A percentile compares a stretch with the other conserved stretches of the same genome.
These are phyloP conservation scores for Luscinia megarhynchos DNA, from an alignment of 2,797 vertebrate genomes.

Conservation along the genomic window DNA sequence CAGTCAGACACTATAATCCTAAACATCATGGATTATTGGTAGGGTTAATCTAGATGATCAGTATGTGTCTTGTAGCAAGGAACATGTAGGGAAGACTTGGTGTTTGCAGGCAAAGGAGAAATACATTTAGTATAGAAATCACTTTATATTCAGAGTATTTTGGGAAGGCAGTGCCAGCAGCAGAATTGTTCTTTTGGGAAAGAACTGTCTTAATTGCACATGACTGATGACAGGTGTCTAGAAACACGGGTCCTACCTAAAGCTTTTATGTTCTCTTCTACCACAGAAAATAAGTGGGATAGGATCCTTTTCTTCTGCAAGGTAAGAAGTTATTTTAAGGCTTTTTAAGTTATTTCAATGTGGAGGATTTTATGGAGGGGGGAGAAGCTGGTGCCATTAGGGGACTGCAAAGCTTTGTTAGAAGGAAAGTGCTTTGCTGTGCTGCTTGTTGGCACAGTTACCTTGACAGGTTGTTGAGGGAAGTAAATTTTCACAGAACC, in stretches of 20 bases:
- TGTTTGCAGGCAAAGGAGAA: background rate
- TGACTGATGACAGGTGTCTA: background rate
- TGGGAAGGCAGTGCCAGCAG: background rate
- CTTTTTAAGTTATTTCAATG: background rate
- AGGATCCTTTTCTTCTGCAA: background rate
- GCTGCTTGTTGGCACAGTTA: background rate
- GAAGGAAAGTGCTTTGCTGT: background rate
- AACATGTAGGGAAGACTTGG: background rate
- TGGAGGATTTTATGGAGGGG: background rate
- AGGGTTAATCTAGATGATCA: background rate
- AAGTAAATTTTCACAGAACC: constrained; percentile 8
- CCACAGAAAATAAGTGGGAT: background rate
- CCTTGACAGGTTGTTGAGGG: background rate
- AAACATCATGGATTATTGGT: background rate
- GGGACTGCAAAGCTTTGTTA: background rate
- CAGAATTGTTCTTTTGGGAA: background rate
- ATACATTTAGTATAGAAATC: background rate
- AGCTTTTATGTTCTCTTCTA: background rate
- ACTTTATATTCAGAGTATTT: background rate
- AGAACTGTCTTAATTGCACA: background rate
- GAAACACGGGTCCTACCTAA: background rate
- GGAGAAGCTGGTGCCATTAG: background rate
- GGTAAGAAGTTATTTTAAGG: background rate
- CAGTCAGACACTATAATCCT: background rate
- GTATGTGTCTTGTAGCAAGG: background rate